Evolutionary conservation across 1,140 invertebrate genomes (phyloP).

Genomic region (Camponotus vicinus): DNA sequence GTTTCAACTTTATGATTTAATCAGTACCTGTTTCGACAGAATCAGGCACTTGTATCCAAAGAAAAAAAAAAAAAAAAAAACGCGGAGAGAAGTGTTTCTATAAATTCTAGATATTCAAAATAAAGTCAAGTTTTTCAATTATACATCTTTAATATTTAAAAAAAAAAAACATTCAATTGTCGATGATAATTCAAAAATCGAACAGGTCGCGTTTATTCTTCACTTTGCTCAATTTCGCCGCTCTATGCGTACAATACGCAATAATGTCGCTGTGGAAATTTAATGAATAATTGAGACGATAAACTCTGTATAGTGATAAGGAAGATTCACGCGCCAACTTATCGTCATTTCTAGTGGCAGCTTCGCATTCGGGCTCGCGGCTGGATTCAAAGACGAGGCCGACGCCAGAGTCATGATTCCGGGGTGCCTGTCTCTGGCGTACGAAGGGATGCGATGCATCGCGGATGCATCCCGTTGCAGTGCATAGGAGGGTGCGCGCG

Average conservation of each 20-base stretch:
- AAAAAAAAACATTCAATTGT: no score
- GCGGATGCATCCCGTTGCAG: conserved; percentile 30
- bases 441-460: conserved; percentile 12
- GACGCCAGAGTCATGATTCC: conserved; percentile 18
- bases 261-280: background rate
- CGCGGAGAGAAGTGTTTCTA: background rate
- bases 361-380: background rate
- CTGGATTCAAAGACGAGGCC: conserved; percentile 24
- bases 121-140: background rate
- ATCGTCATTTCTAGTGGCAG: background rate
- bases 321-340: background rate
- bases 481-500: conserved; percentile 39
- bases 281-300: background rate
- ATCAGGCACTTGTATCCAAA: conserved; percentile 5
- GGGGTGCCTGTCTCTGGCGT: background rate
- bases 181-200: background rate
- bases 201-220: background rate
- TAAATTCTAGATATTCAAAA: background rate
- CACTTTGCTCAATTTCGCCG: background rate
- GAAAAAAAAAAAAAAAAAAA: no score
- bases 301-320: background rate
- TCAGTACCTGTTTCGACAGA: conserved; percentile 46
- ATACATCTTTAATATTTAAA: background rate
- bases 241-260: background rate
- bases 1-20: conserved; percentile 55